Percentiles rank a stretch among this genome's conserved stretches.
These are phyloP conservation scores for Myopa testacea DNA, from an alignment of 2,888 invertebrate species.

Conservation along the genomic window DNA sequence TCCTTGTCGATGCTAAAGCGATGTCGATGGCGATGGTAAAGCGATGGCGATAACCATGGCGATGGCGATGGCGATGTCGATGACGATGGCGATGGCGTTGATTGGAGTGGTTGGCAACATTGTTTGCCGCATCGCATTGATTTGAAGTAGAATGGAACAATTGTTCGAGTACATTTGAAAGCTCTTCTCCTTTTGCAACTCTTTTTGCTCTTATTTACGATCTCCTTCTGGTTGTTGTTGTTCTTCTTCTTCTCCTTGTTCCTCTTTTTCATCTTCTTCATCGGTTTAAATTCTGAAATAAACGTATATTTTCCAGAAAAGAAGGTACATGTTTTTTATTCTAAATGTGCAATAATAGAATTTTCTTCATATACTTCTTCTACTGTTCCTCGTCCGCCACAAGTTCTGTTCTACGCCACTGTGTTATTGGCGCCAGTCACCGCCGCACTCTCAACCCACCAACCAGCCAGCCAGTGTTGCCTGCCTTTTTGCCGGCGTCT, in stretches of 20 bases:
- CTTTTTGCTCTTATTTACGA: background rate
- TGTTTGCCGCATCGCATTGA: background rate
- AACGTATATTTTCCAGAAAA: too few relatives aligned
- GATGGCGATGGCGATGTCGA: too few relatives aligned
- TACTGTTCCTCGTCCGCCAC: background rate
- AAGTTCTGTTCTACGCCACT: background rate
- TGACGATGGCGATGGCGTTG: background rate
- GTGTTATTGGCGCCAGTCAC: too few relatives aligned
- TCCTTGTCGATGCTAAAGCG: background rate
- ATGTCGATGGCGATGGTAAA: too few relatives aligned
- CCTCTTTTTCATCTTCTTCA: background rate
- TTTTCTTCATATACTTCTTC: background rate
- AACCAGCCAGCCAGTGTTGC: background rate
- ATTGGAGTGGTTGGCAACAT: background rate
- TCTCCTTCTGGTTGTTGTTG: background rate
- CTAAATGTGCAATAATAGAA: background rate
- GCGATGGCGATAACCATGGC: too few relatives aligned
- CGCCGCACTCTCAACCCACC: too few relatives aligned
- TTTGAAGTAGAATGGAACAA: slow-evolving; percentile 2
- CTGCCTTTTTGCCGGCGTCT: background rate
- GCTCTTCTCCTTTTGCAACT: background rate
- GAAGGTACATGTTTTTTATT: too few relatives aligned
- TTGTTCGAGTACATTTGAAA: too few relatives aligned
- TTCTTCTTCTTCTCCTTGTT: background rate
- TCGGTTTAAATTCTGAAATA: background rate